Conservation (phyloP, 2,888 invertebrate species). For the Drosophila barbarae region DNA sequence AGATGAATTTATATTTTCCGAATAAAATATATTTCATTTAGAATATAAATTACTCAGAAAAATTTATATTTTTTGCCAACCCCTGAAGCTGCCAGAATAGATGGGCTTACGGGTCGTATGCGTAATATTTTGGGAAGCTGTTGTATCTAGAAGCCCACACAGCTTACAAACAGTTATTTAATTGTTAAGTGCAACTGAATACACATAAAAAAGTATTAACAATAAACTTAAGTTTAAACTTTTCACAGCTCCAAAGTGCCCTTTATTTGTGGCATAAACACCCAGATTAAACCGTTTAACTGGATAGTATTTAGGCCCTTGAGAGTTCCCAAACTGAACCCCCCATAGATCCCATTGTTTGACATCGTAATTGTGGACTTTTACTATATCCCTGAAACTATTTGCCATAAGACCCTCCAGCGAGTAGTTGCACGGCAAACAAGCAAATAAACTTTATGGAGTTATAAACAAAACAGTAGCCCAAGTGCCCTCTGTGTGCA, state of each 20-base stretch:
- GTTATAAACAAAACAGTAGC: constrained; percentile 32
- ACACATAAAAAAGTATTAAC: neutral
- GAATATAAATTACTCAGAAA: neutral
- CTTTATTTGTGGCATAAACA: neutral
- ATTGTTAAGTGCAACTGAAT: neutral
- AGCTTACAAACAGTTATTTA: neutral
- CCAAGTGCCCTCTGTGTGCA: constrained; percentile 22
- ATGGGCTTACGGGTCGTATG: neutral
- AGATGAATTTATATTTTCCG: too few relatives aligned
- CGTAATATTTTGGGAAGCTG: neutral
- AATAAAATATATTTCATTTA: neutral
- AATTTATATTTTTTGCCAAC: neutral
- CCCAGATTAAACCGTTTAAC: neutral
- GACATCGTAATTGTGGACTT: neutral
- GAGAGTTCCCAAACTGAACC: neutral
- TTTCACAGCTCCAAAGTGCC: neutral
- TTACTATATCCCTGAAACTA: neutral
- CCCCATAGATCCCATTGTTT: constrained; percentile 4
- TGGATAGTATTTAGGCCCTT: neutral
- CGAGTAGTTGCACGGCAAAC: constrained; percentile 1
- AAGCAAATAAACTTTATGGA: constrained; percentile 19
- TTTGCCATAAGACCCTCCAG: constrained; percentile 6
- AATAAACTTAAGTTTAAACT: neutral
- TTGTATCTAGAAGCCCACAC: neutral
- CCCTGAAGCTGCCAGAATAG: neutral